Conservation (phyloP, 2,797 vertebrate species). For the Eospalax fontanierii region DNA sequence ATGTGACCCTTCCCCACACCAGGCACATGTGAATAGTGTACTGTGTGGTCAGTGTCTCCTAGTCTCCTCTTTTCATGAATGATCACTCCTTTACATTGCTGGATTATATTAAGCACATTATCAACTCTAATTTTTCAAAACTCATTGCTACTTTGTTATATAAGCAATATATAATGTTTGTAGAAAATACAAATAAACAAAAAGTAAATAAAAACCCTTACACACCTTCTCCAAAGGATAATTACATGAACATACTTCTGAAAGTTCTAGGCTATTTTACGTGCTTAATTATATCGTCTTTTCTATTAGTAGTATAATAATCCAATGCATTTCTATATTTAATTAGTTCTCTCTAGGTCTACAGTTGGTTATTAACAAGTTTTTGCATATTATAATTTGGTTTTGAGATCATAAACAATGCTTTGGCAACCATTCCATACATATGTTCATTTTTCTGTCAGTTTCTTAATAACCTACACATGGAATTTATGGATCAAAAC, state of each 20-base stretch:
- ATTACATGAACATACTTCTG: neutral
- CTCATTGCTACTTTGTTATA: neutral
- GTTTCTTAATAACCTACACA: constrained; percentile 5
- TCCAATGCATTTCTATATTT: constrained; percentile 23
- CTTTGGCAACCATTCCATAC: constrained; percentile 30
- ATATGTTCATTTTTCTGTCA: neutral
- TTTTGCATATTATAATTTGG: neutral
- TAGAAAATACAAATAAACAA: constrained; percentile 54
- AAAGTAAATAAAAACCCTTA: neutral
- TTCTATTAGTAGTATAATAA: neutral
- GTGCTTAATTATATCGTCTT: neutral
- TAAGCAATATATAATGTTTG: constrained; percentile 2
- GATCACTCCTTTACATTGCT: neutral
- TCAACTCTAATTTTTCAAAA: constrained; percentile 32
- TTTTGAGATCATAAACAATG: constrained; percentile 31
- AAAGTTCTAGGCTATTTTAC: constrained; percentile 22
- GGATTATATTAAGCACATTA: neutral
- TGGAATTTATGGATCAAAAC: neutral
- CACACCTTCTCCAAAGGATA: neutral
- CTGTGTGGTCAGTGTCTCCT: neutral
- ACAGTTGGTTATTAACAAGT: neutral
- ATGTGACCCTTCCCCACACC: neutral
- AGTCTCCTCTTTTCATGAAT: constrained; percentile 40
- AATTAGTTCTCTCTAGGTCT: neutral
- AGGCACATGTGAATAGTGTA: neutral